A percentile compares a stretch with the other conserved stretches of the same genome.
These are phyloP conservation scores for Porites lutea DNA, from an alignment of 64 coral and sea anemone genomes.

Conservation along the genomic window DNA sequence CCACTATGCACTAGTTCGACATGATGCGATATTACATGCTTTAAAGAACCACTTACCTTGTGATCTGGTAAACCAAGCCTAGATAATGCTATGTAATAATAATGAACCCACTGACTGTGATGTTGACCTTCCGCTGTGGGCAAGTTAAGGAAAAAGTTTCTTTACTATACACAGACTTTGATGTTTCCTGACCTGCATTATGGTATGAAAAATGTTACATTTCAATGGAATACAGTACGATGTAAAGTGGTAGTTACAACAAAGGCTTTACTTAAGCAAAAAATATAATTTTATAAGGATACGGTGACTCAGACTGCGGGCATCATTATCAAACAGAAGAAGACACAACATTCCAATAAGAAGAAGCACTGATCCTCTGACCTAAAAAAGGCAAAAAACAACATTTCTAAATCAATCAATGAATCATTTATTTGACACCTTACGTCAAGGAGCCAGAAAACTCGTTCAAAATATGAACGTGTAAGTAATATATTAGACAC, in stretches of 20 bases:
- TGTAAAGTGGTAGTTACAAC: too few species aligned
- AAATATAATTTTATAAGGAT: slow-evolving; percentile 75
- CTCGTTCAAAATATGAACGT: too few species aligned
- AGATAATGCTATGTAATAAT: slow-evolving; percentile 82
- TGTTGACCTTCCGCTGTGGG: slow-evolving; percentile 76
- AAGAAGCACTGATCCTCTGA: slow-evolving; percentile 87
- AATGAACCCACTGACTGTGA: slow-evolving; percentile 80
- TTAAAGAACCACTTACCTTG: slow-evolving; percentile 72
- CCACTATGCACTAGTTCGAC: too few species aligned
- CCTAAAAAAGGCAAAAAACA: slow-evolving; percentile 43
- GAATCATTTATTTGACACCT: too few species aligned
- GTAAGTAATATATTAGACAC: too few species aligned
- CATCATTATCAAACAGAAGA: slow-evolving; percentile 95
- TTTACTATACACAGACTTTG: not conserved
- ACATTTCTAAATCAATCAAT: not conserved
- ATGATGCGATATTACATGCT: not conserved
- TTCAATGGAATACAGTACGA: too few species aligned
- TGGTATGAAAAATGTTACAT: too few species aligned
- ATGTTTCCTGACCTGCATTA: not conserved
- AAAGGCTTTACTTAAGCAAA: not conserved
- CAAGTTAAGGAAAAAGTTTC: slow-evolving; percentile 38
- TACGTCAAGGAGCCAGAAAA: too few species aligned
- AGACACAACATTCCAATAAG: slow-evolving; percentile 90
- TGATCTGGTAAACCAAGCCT: slow-evolving; percentile 92
- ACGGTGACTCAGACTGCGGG: slow-evolving; percentile 77